phyloP scores from a whole-genome alignment of 53 echinoderm and acorn worm species.

The Holothuria scabra region DNA sequence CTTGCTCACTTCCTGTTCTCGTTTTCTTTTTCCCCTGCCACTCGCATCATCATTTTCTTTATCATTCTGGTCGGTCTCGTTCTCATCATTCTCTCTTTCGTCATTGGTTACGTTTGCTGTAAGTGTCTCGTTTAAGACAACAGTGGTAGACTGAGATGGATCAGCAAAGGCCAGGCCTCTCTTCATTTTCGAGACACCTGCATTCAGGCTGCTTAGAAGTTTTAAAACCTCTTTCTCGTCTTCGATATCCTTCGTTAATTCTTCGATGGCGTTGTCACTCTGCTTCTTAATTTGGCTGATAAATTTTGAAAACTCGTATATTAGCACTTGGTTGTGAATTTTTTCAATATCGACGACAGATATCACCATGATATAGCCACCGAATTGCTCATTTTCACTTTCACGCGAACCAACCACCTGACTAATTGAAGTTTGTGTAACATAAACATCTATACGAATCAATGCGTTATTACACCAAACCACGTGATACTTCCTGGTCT shows the following conservation, averaged over 20 bases:
- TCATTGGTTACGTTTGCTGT: not conserved
- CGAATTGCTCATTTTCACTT: no score
- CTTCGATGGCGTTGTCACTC: not conserved
- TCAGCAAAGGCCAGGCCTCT: not conserved
- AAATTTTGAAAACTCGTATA: conserved; percentile 16
- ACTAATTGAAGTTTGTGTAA: not conserved
- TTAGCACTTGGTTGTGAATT: conserved; percentile 1
- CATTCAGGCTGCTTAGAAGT: not conserved
- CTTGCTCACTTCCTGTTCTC: no score
- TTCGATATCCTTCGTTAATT: conserved; percentile 13
- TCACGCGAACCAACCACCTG: not conserved
- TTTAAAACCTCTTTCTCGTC: not conserved
- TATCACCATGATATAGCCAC: not conserved
- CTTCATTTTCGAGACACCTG: not conserved
- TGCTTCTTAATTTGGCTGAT: not conserved
- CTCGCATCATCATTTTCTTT: not conserved
- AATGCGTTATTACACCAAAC: not conserved
- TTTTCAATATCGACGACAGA: conserved; percentile 9
- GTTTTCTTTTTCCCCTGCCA: no score
- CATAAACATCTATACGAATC: conserved; percentile 5
- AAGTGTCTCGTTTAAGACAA: not conserved
- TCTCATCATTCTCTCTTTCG: not conserved
- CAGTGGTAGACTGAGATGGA: not conserved
- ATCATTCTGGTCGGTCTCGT: not conserved
- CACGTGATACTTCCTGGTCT: not conserved